Evolutionary conservation across 2,797 vertebrate genomes (phyloP).

Genomic region (Gorsachius magnificus): DNA sequence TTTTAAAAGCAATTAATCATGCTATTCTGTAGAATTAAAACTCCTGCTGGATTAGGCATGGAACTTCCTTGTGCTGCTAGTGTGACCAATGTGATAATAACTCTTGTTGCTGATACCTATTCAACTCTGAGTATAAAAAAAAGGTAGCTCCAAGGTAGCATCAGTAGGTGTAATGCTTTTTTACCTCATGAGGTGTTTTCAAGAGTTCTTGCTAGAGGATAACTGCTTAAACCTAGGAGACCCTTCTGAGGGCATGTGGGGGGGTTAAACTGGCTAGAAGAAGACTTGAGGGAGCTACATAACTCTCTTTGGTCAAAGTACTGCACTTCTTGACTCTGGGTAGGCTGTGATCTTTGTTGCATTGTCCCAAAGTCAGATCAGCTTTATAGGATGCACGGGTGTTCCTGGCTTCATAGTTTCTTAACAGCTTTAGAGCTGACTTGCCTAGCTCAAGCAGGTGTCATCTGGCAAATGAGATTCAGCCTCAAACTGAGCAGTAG

Average conservation of each 20-base stretch:
- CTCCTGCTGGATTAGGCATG: not conserved
- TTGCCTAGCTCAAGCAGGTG: not conserved
- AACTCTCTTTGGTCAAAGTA: accelerated
- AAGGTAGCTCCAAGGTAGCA: not conserved
- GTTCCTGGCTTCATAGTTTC: not conserved
- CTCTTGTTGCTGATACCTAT: not conserved
- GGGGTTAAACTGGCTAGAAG: not conserved
- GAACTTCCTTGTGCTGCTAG: not conserved
- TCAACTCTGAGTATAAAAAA: not conserved
- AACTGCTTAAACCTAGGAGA: too few species aligned
- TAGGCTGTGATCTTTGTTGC: not conserved
- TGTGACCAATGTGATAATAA: not conserved
- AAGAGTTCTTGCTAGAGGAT: not conserved
- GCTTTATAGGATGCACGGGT: not conserved
- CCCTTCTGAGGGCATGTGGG: too few species aligned
- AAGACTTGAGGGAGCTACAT: not conserved
- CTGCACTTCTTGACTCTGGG: not conserved
- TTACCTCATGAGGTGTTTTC: not conserved
- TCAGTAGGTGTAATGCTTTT: too few species aligned
- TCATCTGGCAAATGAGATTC: not conserved
- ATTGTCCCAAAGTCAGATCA: not conserved
- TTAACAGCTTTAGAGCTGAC: not conserved
- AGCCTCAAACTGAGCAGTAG: not conserved
- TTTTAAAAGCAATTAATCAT: not conserved
- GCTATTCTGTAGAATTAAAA: not conserved